Conservation (phyloP, 2,888 invertebrate species). For the Amitus sp. region DNA sequence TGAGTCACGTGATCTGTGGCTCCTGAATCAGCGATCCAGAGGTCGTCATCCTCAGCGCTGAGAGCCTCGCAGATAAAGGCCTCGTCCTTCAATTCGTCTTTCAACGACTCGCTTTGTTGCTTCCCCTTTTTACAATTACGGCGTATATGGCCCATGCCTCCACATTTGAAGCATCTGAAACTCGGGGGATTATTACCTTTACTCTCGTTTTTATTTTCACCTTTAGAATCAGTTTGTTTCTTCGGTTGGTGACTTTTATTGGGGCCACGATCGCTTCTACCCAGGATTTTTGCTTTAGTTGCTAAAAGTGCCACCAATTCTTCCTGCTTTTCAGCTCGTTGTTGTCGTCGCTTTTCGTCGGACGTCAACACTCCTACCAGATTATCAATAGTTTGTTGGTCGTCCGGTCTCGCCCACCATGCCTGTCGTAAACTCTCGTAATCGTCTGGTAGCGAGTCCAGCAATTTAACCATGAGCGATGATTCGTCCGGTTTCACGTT, state of each 20-base stretch:
- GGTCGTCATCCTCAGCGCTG: conserved; percentile 10
- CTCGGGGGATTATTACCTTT: neutral
- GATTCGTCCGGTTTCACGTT: conserved; percentile 31
- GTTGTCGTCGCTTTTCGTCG: conserved; percentile 15
- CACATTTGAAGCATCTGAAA: too few species aligned
- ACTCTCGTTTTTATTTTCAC: conserved; percentile 8
- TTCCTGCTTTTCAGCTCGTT: conserved; percentile 13
- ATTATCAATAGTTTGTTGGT: conserved; percentile 21
- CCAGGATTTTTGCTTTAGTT: conserved; percentile 5
- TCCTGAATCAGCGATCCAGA: conserved; percentile 28
- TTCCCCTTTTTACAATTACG: conserved; percentile 2
- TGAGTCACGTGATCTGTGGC: conserved; percentile 24
- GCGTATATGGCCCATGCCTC: neutral
- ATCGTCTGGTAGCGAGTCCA: conserved; percentile 24
- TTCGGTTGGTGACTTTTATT: neutral
- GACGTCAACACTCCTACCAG: conserved; percentile 19
- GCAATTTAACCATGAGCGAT: conserved; percentile 24
- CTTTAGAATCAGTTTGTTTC: conserved; percentile 5
- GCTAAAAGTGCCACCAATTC: conserved; percentile 16
- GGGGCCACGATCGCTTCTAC: neutral
- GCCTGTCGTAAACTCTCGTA: conserved; percentile 29
- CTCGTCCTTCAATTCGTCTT: conserved; percentile 5
- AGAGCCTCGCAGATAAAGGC: conserved; percentile 22
- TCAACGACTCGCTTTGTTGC: neutral
- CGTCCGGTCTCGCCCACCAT: conserved; percentile 25